phyloP scores from a whole-genome alignment of 2,888 invertebrate species.

The Ochropacha duplaris region DNA sequence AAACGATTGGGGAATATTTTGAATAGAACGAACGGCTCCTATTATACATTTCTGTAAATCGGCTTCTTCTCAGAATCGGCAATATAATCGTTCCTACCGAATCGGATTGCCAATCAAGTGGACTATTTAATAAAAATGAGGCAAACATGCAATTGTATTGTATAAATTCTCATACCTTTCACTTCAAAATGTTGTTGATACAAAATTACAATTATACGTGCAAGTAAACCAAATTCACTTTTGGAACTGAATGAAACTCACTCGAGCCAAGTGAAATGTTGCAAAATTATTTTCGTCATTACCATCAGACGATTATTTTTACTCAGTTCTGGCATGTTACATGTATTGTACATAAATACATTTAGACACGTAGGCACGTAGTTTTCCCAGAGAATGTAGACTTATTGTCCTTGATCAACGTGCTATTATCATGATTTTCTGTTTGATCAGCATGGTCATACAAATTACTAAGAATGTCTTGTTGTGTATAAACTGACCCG shows the following conservation, averaged over 20 bases:
- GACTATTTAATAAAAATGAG: too few species aligned
- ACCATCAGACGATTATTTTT: neutral
- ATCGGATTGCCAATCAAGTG: too few species aligned
- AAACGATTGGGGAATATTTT: too few species aligned
- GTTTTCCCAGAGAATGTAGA: neutral
- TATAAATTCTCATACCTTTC: neutral
- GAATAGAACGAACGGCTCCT: too few species aligned
- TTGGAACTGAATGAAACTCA: neutral
- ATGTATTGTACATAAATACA: neutral
- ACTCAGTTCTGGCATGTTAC: neutral
- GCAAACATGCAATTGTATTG: neutral
- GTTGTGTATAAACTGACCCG: too few species aligned
- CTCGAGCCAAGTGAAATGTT: neutral
- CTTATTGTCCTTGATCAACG: neutral
- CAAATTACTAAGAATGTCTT: too few species aligned
- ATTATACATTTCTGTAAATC: too few species aligned
- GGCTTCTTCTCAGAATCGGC: too few species aligned
- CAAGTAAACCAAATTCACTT: neutral
- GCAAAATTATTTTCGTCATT: neutral
- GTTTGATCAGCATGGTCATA: too few species aligned
- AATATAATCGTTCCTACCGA: too few species aligned
- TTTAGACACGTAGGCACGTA: neutral
- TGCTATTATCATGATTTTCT: too few species aligned
- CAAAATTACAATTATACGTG: neutral
- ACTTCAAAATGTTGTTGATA: neutral